Base-by-base conservation (phyloP, 2,797 vertebrate species). In the Diglossa cyanea region DNA sequence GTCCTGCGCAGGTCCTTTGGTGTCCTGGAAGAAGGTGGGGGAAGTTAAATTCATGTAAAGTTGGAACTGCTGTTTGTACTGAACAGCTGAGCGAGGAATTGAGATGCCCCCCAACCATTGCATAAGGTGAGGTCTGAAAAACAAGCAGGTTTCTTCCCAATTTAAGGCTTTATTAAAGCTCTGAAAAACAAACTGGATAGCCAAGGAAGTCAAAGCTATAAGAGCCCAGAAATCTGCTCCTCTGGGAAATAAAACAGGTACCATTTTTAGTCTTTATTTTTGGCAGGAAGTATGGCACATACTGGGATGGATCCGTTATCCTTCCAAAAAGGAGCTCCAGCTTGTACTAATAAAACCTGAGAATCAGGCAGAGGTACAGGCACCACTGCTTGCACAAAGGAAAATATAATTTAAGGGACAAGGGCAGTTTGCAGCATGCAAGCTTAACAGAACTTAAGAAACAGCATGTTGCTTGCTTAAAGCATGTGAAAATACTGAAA, bases 1-100 rank as follows among this genome's bases (percentile, higher is more conserved):
- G 44, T 98, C 96, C 50, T 98, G 97, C 47, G 96, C 95, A 88
- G 97, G 45, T 83, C 80, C 98, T 97, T 98, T 98, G 97, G 96
- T 94, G 87, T 99, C 99, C 99, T 99, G 80, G 2, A 94, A 88
- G 71, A 94, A 63, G 1, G 28, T 3, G 6, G 5, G 66, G 57
- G 21, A 63, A 61, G 82, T 13, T 16, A 55, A 87, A 86, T 13
- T 17, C 18, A 3, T 0, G 39, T 48, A 20, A 48, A 63, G 57
- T 8, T 35, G 17, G 3, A 71, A 72, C 13, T 12, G 44, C 5
- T 65, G 0, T 2, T 31, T 0, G 26, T 24, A 8, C 19, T 17
- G 31, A 90, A 73, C 4, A 6, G 1, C 2, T 4, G 17, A 71
- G 72, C 2, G 9, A 31, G n/a, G 25, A 61, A 23, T 0, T 78